phyloP scores from a whole-genome alignment of 2,888 invertebrate species.

The Mechanitis messenoides region DNA sequence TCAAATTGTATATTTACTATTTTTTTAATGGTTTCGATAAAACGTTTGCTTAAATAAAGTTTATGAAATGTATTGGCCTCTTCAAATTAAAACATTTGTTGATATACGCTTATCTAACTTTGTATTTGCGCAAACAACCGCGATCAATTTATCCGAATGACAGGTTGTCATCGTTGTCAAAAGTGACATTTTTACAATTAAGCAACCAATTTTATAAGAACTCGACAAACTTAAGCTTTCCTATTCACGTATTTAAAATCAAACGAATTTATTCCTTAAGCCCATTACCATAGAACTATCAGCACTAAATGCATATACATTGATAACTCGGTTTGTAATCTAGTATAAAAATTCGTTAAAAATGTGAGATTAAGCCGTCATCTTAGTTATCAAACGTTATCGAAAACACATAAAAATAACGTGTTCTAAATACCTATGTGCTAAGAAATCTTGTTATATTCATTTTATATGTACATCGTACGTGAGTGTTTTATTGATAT shows the following conservation, averaged over 20 bases:
- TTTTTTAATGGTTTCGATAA: not conserved
- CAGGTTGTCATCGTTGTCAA: slow-evolving; percentile 70
- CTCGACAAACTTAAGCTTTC: slow-evolving; percentile 52
- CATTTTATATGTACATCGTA: not conserved
- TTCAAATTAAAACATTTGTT: slow-evolving; percentile 67
- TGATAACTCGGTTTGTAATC: slow-evolving; percentile 45
- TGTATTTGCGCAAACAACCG: slow-evolving; percentile 71
- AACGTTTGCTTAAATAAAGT: slow-evolving; percentile 45
- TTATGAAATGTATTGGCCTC: slow-evolving; percentile 32
- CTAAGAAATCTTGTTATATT: slow-evolving; percentile 8
- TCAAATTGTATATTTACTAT: slow-evolving; percentile 4
- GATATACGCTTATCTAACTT: slow-evolving; percentile 65
- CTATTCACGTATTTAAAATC: slow-evolving; percentile 28
- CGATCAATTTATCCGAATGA: slow-evolving; percentile 72
- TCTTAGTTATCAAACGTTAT: slow-evolving; percentile 67
- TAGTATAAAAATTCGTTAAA: slow-evolving; percentile 69
- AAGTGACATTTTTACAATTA: slow-evolving; percentile 72
- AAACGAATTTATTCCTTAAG: slow-evolving; percentile 44
- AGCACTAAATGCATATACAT: slow-evolving; percentile 22
- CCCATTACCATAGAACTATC: slow-evolving; percentile 25
- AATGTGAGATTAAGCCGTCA: slow-evolving; percentile 71
- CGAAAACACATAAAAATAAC: slow-evolving; percentile 50
- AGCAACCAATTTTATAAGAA: slow-evolving; percentile 64
- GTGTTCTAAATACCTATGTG: slow-evolving; percentile 16
- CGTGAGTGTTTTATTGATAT: too few relatives aligned